phyloP scores from a whole-genome alignment of 2,888 invertebrate genomes.

The Dolichopus griseipennis region DNA sequence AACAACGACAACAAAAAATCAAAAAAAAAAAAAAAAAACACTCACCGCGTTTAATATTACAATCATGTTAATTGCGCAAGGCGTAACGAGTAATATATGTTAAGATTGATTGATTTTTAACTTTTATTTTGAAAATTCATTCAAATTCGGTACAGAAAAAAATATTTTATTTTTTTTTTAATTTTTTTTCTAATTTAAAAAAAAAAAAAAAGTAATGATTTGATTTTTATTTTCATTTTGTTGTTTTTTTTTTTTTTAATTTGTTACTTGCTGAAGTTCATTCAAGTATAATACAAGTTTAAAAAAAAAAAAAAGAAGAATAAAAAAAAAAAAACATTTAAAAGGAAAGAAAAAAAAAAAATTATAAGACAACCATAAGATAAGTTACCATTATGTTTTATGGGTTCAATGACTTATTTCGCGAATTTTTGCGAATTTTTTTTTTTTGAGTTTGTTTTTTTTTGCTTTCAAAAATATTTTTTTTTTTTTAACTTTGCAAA shows the following conservation, averaged over 20 bases:
- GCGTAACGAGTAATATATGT: conserved; percentile 6
- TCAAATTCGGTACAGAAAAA: conserved; percentile 3
- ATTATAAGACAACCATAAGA: neutral
- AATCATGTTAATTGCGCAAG: conserved; percentile 6
- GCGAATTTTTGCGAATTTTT: neutral
- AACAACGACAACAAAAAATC: too few species aligned
- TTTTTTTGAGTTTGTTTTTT: neutral
- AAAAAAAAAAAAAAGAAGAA: too few species aligned
- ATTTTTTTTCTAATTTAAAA: neutral
- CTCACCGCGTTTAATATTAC: neutral
- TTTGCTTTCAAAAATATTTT: neutral
- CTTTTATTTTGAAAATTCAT: conserved; percentile 1
- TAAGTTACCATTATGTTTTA: neutral
- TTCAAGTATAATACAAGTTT: conserved; percentile 6
- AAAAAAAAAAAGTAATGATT: neutral
- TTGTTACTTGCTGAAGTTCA: neutral
- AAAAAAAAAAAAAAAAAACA: too few species aligned
- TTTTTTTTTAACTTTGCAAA: neutral
- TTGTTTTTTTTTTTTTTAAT: too few species aligned
- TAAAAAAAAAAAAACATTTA: neutral
- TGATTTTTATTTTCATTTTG: neutral
- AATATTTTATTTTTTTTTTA: neutral
- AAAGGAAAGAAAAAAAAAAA: neutral
- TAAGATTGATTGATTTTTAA: conserved; percentile 6
- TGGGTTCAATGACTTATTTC: conserved; percentile 6